Conservation (phyloP, 2,113 vertebrate genomes). For the Chloropsis cyanopogon region DNA sequence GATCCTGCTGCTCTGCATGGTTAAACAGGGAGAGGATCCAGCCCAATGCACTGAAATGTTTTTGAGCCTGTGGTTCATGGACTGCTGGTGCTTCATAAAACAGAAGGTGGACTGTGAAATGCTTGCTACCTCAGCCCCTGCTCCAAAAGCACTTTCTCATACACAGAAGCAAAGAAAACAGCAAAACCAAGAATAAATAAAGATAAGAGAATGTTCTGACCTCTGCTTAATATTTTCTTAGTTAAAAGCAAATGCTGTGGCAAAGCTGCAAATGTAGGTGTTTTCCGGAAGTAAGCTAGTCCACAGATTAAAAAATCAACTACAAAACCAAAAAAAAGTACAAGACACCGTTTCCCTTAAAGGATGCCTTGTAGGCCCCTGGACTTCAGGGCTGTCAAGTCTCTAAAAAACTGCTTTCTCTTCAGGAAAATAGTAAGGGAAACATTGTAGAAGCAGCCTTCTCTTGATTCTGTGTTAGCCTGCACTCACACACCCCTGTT, state of each 20-base stretch:
- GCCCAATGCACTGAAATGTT: background rate
- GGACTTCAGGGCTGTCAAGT: background rate
- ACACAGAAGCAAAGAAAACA: background rate
- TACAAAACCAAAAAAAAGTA: background rate
- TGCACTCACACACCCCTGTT: background rate
- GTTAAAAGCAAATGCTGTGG: background rate
- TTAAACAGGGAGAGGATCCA: background rate
- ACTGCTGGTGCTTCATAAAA: background rate
- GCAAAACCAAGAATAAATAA: background rate
- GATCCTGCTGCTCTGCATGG: background rate
- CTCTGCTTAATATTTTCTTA: background rate
- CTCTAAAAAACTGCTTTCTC: background rate
- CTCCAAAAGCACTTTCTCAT: background rate
- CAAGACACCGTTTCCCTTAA: background rate
- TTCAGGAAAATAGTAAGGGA: background rate
- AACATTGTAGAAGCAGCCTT: background rate
- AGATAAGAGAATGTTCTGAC: background rate
- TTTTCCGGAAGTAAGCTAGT: background rate
- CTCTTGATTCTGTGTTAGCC: background rate
- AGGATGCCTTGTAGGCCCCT: background rate
- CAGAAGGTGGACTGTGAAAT: background rate
- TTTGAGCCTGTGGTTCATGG: background rate
- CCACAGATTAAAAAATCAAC: background rate
- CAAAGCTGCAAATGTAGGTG: background rate
- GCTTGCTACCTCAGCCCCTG: background rate